A percentile compares a stretch with the other conserved stretches of the same genome.
These are phyloP conservation scores for Rapana venosa DNA, from an alignment of 2,888 invertebrate species.

Conservation along the genomic window DNA sequence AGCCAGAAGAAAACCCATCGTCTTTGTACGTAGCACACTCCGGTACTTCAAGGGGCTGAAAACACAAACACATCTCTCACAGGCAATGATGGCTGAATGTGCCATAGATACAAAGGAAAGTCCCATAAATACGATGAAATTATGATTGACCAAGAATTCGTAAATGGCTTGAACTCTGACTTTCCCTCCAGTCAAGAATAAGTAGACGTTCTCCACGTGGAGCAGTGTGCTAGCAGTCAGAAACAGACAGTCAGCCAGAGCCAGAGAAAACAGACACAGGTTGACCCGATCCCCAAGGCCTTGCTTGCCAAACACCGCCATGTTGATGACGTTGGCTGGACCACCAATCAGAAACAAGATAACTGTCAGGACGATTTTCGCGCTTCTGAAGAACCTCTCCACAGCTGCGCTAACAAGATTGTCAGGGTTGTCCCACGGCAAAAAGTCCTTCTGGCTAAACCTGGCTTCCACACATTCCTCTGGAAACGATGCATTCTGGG, in stretches of 20 bases:
- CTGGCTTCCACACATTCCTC: not conserved
- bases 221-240: not conserved
- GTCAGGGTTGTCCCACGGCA: conserved; percentile 2
- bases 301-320: conserved; percentile 15
- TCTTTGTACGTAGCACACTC: not conserved
- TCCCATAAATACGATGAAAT: not conserved
- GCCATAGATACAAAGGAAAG: not conserved
- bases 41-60: conserved; percentile 1
- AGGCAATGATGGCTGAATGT: not conserved
- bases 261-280: not conserved
- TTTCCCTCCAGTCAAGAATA: not conserved
- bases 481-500: not conserved
- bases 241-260: not conserved
- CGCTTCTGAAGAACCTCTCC: not conserved
- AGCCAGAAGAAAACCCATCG: not conserved
- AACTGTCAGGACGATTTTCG: not conserved
- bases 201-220: not conserved
- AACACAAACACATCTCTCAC: not conserved
- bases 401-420: not conserved
- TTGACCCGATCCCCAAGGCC: conserved; percentile 17
- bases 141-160: not conserved
- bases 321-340: conserved; percentile 27
- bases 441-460: not conserved
- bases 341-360: not conserved
- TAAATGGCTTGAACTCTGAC: not conserved